Conservation (phyloP, 2,113 vertebrate species). For the Pantherophis guttatus region DNA sequence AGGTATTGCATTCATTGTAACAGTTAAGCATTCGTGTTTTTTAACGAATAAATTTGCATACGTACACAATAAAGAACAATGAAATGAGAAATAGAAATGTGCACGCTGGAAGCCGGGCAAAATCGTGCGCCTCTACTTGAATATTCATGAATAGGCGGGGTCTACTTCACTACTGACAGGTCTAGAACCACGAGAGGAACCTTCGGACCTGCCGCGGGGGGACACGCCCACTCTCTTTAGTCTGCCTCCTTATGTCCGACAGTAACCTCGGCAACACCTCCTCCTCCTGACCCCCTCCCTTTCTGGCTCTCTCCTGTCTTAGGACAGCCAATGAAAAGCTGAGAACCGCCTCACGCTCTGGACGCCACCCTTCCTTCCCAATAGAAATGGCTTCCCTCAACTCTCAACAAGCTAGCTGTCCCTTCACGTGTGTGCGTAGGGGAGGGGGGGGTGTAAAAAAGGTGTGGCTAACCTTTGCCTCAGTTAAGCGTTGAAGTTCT, state of each 20-base stretch:
- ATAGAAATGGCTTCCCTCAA: background rate
- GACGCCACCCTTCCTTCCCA: background rate
- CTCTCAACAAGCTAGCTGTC: conserved; percentile 1
- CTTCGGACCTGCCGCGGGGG: background rate
- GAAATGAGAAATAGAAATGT: background rate
- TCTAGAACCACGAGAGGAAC: background rate
- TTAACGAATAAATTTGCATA: background rate
- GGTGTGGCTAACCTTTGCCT: conserved; percentile 54
- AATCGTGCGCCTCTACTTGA: background rate
- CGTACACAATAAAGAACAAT: background rate
- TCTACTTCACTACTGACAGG: background rate
- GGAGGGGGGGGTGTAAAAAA: background rate
- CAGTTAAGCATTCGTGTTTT: background rate
- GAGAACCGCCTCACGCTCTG: background rate
- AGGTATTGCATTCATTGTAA: background rate
- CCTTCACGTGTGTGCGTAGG: background rate
- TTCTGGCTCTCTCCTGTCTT: conserved; percentile 67
- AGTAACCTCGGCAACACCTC: conserved; percentile 63
- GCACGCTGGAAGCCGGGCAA: background rate
- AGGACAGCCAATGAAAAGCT: conserved; percentile 61
- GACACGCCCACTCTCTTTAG: background rate
- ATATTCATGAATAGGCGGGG: background rate
- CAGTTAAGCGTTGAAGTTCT: conserved; percentile 19
- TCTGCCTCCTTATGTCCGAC: conserved; percentile 52
- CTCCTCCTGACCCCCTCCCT: conserved; percentile 38